These are phyloP conservation scores for Cherax quadricarinatus DNA, from an alignment of 1,140 invertebrate genomes.

Conservation along the genomic window DNA sequence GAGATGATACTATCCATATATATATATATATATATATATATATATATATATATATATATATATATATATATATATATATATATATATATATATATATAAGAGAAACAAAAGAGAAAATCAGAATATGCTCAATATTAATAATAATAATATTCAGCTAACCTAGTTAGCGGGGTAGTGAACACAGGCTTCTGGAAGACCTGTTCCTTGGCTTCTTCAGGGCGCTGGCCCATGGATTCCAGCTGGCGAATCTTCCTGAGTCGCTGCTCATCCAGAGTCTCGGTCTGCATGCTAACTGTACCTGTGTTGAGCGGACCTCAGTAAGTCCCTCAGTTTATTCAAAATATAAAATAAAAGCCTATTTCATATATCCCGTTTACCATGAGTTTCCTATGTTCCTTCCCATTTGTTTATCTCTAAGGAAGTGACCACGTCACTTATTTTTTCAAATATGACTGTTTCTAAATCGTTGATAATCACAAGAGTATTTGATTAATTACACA, in stretches of 20 bases:
- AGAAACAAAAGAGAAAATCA: no score
- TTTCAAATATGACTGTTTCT: no score
- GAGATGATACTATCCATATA: no score
- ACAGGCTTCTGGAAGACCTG: conserved; percentile 88
- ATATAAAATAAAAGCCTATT: neutral
- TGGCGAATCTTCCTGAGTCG: conserved; percentile 92
- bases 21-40: no score
- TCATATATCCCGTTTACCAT: neutral
- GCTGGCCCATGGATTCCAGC: conserved; percentile 88
- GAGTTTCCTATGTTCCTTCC: neutral
- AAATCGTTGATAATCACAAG: no score
- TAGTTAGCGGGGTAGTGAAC: conserved; percentile 90
- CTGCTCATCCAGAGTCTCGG: conserved; percentile 91
- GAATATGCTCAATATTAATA: no score
- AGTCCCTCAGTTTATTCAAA: neutral
- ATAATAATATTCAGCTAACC: conserved; percentile 68
- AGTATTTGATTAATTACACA: no score
- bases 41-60: no score
- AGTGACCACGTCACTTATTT: no score
- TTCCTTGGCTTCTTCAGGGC: conserved; percentile 86
- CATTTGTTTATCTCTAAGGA: no score
- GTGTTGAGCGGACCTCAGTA: conserved; percentile 72
- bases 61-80: no score
- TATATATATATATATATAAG: no score
- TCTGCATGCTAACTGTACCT: conserved; percentile 89